Evolutionary conservation across 2,797 vertebrate species (phyloP).

Genomic region (Phrynocephalus guinanensis): DNA sequence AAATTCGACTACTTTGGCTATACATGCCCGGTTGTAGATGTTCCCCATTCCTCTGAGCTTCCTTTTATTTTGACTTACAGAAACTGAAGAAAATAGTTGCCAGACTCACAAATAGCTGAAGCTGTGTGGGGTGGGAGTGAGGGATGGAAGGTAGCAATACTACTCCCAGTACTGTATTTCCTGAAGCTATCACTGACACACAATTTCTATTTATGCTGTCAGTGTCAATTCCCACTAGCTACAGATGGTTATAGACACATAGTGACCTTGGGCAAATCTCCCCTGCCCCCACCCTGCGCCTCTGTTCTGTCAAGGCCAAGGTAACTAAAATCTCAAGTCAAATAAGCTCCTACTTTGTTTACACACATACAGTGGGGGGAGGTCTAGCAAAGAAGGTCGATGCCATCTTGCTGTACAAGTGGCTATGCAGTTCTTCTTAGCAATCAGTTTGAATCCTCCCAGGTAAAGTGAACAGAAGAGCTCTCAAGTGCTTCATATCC

Average conservation of each 20-base stretch:
- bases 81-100: not conserved
- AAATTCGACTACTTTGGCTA: not conserved
- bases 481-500: too few species aligned
- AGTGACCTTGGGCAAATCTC: not conserved
- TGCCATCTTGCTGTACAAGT: conserved; percentile 31
- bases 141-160: conserved; percentile 20
- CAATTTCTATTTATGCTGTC: conserved; percentile 19
- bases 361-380: not conserved
- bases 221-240: not conserved
- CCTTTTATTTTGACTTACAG: conserved; percentile 13
- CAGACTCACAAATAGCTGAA: conserved; percentile 9
- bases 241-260: conserved; percentile 12
- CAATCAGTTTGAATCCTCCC: conserved; percentile 14
- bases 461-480: not conserved
- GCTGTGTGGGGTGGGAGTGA: not conserved
- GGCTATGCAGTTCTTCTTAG: not conserved
- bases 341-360: conserved; percentile 29
- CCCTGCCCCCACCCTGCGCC: not conserved
- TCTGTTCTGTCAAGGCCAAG: not conserved
- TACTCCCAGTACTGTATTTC: conserved; percentile 1
- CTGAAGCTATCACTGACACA: not conserved
- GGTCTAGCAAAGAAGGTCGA: not conserved
- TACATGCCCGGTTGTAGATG: not conserved
- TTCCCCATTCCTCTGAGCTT: too few species aligned
- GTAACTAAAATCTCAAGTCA: conserved; percentile 10